phyloP scores from a whole-genome alignment of 2,797 vertebrate genomes.

The Alcedo quadribrachys region DNA sequence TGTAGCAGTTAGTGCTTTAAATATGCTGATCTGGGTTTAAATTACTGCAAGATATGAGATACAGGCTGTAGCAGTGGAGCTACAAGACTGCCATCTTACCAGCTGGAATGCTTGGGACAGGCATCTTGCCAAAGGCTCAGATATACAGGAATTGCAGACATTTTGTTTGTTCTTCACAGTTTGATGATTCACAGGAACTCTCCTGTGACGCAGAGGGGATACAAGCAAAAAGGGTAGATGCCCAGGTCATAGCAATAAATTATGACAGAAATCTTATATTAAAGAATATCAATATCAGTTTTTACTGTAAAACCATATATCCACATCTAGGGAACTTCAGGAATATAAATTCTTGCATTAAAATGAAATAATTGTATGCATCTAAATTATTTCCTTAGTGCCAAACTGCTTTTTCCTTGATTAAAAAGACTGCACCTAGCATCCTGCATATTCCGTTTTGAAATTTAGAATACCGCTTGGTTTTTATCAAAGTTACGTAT shows the following conservation, averaged over 20 bases:
- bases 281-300: neutral
- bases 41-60: neutral
- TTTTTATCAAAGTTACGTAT: neutral
- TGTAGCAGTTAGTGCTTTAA: neutral
- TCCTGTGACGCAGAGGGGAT: neutral
- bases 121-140: neutral
- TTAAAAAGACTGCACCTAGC: neutral
- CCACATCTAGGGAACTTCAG: neutral
- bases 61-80: neutral
- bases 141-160: neutral
- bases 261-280: neutral
- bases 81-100: neutral
- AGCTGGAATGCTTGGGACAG: neutral
- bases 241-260: neutral
- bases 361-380: neutral
- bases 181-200: neutral
- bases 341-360: neutral
- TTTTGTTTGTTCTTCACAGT: neutral
- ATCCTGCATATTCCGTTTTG: neutral
- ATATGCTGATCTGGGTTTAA: neutral
- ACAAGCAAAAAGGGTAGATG: neutral
- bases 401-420: neutral
- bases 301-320: neutral
- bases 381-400: neutral
- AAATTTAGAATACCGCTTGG: neutral